Base-by-base conservation (phyloP, 2,888 invertebrate genomes). In the Lasioglossum zephyrum region DNA sequence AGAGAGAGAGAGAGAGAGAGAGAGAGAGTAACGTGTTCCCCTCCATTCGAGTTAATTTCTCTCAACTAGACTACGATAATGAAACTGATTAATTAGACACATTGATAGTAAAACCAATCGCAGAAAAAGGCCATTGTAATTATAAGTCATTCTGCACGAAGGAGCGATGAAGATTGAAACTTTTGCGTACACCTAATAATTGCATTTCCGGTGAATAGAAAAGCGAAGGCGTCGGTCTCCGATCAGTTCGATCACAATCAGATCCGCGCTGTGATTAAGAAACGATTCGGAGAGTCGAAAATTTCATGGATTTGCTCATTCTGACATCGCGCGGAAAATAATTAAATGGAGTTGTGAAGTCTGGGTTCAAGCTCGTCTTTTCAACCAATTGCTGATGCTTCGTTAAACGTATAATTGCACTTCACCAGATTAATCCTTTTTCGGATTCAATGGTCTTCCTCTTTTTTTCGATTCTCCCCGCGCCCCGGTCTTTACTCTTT, bases 391-490 rank as follows among this genome's bases (percentile, higher is more conserved):
- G 0, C 5, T 4, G 13, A n/a, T 16, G 69, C 22, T 13, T 72
- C 26, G 53, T 63, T 78, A 75, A 53, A 41, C 31, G 13, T 26
- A 77, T 44, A 80, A 85, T 80, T 69, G 49, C 47, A 44, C 13
- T 41, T 41, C 39, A 75, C 72, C 72, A 53, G 75, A 60, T 69
- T 69, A 76, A 75, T 84, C 44, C 31, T 72, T 26, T 41, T 22
- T 26, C 39, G 39, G 39, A 66, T 47, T n/a, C 63, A 26, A 44
- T 49, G 16, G 57, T 78, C 13, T 39, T 16, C 13, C 9, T 5
- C 16, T 13, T 69, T 13, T 44, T 44, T 26, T 63, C 16, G 3
- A 26, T 60, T 60, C 9, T 11, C 26, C 26, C 26, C 8, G 22
- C 8, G 6, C 36, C 13, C 13, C 41, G 49, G 36, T 72, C 22